Percentiles rank a stretch among this genome's conserved stretches.
Evolutionary conservation across 1,140 invertebrate genomes (phyloP).

Genomic region (Trachymyrmex cornetzi): DNA sequence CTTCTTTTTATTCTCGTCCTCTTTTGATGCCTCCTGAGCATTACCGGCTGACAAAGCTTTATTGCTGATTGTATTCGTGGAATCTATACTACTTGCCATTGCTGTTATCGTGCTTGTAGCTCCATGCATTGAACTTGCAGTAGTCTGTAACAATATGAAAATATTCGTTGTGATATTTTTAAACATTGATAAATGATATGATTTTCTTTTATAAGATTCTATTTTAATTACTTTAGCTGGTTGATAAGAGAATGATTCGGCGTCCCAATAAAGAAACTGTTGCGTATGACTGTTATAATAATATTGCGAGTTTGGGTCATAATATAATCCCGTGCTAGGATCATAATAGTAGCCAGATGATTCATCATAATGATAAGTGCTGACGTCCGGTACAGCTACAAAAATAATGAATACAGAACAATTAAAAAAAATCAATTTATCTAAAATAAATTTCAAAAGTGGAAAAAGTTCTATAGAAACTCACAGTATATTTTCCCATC

Average conservation of each 20-base stretch:
- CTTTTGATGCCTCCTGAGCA: slow-evolving; percentile 76
- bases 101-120: slow-evolving; percentile 81
- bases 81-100: slow-evolving; percentile 58
- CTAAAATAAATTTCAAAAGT: background rate
- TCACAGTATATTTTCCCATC: slow-evolving; percentile 91
- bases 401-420: slow-evolving; percentile 16
- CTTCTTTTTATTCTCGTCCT: slow-evolving; percentile 87
- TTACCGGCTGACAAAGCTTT: slow-evolving; percentile 56
- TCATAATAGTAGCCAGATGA: slow-evolving; percentile 99
- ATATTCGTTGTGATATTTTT: background rate
- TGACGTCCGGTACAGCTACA: slow-evolving; percentile 94
- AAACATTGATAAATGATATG: background rate
- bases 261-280: slow-evolving; percentile 98
- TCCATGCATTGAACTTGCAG: slow-evolving; percentile 83
- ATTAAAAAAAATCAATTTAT: background rate
- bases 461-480: slow-evolving; percentile 70
- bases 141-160: slow-evolving; percentile 60
- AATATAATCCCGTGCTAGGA: slow-evolving; percentile 96
- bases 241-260: slow-evolving; percentile 92
- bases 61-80: slow-evolving; percentile 64
- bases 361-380: slow-evolving; percentile 97
- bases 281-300: slow-evolving; percentile 96
- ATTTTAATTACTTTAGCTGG: slow-evolving; percentile 87
- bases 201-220: background rate
- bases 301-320: slow-evolving; percentile 97